These are phyloP conservation scores for Jacana jacana DNA, from an alignment of 2,113 vertebrate species.

Conservation along the genomic window DNA sequence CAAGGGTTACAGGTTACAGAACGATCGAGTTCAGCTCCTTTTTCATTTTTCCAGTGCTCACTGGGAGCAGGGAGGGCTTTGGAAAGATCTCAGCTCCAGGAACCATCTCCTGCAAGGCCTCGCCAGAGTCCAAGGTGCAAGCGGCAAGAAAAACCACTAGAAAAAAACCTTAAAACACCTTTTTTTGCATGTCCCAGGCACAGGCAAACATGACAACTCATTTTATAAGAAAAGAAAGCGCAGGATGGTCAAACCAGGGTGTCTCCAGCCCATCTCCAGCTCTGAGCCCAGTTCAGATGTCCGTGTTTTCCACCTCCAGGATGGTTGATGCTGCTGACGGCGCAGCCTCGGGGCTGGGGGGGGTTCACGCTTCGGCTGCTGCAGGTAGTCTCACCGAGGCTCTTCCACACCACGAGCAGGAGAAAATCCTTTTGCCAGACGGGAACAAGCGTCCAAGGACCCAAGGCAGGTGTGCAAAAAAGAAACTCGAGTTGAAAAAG, in stretches of 20 bases:
- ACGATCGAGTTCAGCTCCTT: not conserved
- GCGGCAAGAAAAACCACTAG: not conserved
- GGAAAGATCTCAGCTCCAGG: not conserved
- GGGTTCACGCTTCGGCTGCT: not conserved
- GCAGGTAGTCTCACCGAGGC: not conserved
- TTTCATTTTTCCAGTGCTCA: not conserved
- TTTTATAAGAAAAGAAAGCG: not conserved
- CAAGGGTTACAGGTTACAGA: too few relatives aligned
- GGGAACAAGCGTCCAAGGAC: accelerated
- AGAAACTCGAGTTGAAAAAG: conserved; percentile 71
- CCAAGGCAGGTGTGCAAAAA: not conserved
- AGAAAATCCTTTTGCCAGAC: not conserved
- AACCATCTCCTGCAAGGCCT: not conserved
- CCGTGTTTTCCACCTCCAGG: not conserved
- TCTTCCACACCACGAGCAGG: not conserved
- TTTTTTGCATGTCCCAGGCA: too few relatives aligned
- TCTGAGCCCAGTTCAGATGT: not conserved
- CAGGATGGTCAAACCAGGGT: not conserved
- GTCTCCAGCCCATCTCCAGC: not conserved
- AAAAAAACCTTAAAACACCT: not conserved
- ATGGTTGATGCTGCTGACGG: accelerated
- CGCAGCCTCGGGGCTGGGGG: not conserved
- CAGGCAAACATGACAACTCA: accelerated
- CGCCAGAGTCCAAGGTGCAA: not conserved
- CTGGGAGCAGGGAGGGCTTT: not conserved